These are phyloP conservation scores for Menidia beryllina DNA, from an alignment of 2,113 vertebrate genomes.

Conservation along the genomic window DNA sequence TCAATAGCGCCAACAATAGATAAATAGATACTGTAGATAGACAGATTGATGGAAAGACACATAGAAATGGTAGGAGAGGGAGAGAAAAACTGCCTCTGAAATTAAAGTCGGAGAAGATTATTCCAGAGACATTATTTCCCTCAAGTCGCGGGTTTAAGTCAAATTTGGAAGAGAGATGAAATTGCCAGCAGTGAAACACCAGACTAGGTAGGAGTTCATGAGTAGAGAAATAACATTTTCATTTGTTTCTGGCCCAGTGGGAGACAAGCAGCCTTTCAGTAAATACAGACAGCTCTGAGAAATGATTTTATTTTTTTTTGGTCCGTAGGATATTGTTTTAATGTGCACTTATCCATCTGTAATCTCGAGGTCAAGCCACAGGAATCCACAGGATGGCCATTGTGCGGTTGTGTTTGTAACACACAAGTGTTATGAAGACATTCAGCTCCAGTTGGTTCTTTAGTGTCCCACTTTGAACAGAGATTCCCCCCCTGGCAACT, in stretches of 20 bases:
- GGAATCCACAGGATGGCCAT: slow-evolving; percentile 93
- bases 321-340: slow-evolving; percentile 98
- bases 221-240: slow-evolving; percentile 99
- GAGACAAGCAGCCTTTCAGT: slow-evolving; percentile 95
- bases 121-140: slow-evolving; percentile 99
- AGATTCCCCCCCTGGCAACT: slow-evolving; percentile 32
- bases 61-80: slow-evolving; percentile 49
- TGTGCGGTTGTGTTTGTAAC: slow-evolving; percentile 92
- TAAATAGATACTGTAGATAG: slow-evolving; percentile 54
- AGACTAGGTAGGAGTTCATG: slow-evolving; percentile 98
- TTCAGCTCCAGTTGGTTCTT: no score
- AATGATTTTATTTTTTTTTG: slow-evolving; percentile 86
- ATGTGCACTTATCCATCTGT: slow-evolving; percentile 98
- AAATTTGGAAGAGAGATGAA: slow-evolving; percentile 98
- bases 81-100: slow-evolving; percentile 84
- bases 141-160: slow-evolving; percentile 97
- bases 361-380: slow-evolving; percentile 97
- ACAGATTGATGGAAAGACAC: slow-evolving; percentile 45
- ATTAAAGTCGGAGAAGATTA: slow-evolving; percentile 96
- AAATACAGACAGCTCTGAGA: slow-evolving; percentile 99
- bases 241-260: slow-evolving; percentile 97
- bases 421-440: slow-evolving; percentile 77
- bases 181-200: slow-evolving; percentile 96
- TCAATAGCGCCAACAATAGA: slow-evolving; percentile 84
- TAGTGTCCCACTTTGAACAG: slow-evolving; percentile 65